phyloP scores from a whole-genome alignment of 2,113 vertebrate genomes.

The Rhagologus leucostigma region DNA sequence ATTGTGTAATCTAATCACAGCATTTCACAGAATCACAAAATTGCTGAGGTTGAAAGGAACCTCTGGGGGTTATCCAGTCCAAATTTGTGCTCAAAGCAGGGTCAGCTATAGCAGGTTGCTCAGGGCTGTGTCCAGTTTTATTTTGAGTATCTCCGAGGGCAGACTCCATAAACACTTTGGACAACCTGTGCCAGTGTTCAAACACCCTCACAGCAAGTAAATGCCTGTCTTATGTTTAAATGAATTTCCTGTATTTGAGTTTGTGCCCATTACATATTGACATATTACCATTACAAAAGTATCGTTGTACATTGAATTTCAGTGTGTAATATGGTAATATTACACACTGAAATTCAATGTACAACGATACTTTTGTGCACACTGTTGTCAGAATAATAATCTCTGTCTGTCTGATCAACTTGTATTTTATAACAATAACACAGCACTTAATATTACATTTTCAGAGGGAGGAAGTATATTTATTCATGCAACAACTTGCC shows the following conservation, averaged over 20 bases:
- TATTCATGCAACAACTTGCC: not conserved
- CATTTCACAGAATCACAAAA: not conserved
- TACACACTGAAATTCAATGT: constrained; percentile 32
- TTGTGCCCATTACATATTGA: not conserved
- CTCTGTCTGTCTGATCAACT: constrained; percentile 18
- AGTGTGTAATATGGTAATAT: no score
- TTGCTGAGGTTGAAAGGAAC: not conserved
- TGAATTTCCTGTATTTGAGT: not conserved
- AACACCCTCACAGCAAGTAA: not conserved
- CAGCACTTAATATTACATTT: constrained; percentile 9
- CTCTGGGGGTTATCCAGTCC: not conserved
- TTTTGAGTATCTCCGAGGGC: not conserved
- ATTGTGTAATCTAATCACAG: not conserved
- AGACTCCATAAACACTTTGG: not conserved
- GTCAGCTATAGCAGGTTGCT: not conserved
- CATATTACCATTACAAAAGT: not conserved
- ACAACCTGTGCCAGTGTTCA: not conserved
- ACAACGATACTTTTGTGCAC: not conserved
- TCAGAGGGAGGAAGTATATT: constrained; percentile 14
- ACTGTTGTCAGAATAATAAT: constrained; percentile 45
- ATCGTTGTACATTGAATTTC: no score
- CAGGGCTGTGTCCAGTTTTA: not conserved
- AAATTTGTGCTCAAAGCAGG: not conserved
- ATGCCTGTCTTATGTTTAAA: not conserved
- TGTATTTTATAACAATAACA: constrained; percentile 34